A percentile compares a stretch with the other conserved stretches of the same genome.
Evolutionary conservation across 2,113 vertebrate genomes (phyloP).

Genomic region (Eulacestoma nigropectus): DNA sequence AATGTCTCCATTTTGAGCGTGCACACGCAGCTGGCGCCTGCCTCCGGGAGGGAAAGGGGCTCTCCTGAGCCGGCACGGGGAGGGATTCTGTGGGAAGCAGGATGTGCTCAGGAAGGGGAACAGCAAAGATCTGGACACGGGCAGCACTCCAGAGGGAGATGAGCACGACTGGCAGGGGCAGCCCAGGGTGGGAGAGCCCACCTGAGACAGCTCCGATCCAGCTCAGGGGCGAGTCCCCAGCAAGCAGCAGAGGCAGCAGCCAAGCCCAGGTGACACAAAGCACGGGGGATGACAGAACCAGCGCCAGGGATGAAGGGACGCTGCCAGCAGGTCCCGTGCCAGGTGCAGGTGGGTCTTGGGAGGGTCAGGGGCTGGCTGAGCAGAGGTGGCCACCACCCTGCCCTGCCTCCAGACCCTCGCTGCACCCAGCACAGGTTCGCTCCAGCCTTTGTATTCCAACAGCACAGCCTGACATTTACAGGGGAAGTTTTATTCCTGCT

Average conservation of each 20-base stretch:
- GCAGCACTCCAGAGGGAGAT: background rate
- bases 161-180: background rate
- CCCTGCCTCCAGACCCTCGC: background rate
- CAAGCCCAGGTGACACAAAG: background rate
- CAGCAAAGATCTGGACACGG: accelerated
- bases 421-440: background rate
- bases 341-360: background rate
- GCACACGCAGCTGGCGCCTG: background rate
- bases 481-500: slow-evolving; percentile 69
- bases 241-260: background rate
- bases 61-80: background rate
- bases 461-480: slow-evolving; percentile 52
- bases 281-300: background rate
- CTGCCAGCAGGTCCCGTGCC: accelerated
- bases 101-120: accelerated
- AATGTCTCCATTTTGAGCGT: background rate
- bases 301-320: accelerated
- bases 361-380: background rate
- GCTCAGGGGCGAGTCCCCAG: accelerated
- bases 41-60: background rate
- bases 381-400: background rate
- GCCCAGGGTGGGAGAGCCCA: background rate
- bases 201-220: accelerated
- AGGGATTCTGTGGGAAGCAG: background rate
- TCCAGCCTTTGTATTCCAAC: background rate